These are phyloP conservation scores for Pseudoips prasinana DNA, from an alignment of 2,888 invertebrate species.

Conservation along the genomic window DNA sequence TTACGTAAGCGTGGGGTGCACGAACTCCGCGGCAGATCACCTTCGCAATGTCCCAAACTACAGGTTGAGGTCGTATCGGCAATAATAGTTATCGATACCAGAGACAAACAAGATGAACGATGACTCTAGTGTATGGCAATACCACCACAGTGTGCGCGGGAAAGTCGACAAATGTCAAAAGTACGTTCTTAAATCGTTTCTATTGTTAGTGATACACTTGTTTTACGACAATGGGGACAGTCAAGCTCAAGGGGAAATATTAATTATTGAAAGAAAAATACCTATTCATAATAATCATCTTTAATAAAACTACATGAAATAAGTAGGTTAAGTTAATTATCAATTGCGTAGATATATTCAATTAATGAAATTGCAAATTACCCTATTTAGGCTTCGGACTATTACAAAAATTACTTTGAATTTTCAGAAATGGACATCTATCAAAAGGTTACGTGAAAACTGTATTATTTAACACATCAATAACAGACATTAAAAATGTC, in stretches of 20 bases:
- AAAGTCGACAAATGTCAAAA: constrained; percentile 53
- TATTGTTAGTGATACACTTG: constrained; percentile 21
- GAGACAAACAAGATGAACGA: constrained; percentile 61
- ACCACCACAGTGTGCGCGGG: constrained; percentile 34
- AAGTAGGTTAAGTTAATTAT: too few species aligned
- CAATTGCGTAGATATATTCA: too few species aligned
- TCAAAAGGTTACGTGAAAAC: too few species aligned
- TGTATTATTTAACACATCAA: too few species aligned
- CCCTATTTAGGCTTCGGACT: too few species aligned
- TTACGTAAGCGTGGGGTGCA: constrained; percentile 71
- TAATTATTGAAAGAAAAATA: constrained; percentile 1
- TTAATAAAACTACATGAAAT: too few species aligned
- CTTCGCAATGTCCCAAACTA: constrained; percentile 73
- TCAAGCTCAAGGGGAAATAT: constrained; percentile 8
- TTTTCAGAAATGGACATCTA: too few species aligned
- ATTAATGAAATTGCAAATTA: too few species aligned
- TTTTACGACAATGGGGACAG: constrained; percentile 6
- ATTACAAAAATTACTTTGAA: too few species aligned
- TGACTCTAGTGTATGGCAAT: constrained; percentile 35
- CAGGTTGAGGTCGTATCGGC: constrained; percentile 69
- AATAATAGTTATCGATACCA: constrained; percentile 71
- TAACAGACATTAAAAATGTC: too few species aligned
- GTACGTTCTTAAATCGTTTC: constrained; percentile 32
- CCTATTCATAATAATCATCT: background rate
- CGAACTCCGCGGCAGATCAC: constrained; percentile 66